phyloP scores from a whole-genome alignment of 2,113 vertebrate genomes.

The Agapornis roseicollis region DNA sequence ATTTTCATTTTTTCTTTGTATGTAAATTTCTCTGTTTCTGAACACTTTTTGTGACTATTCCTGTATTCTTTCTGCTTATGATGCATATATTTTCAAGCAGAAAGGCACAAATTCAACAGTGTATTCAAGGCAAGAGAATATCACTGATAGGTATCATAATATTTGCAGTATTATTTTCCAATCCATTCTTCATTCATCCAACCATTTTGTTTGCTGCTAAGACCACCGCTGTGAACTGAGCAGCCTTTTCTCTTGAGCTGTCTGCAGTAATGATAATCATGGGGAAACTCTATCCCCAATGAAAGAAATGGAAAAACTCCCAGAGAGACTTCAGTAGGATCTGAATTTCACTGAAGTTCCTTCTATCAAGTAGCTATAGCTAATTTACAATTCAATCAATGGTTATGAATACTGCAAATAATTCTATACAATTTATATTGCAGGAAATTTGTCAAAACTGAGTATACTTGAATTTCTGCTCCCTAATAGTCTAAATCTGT shows the following conservation, averaged over 20 bases:
- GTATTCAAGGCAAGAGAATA: not conserved
- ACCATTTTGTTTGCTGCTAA: constrained; percentile 35
- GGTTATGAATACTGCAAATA: not conserved
- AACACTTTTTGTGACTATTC: not conserved
- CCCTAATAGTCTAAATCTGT: not conserved
- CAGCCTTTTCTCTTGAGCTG: constrained; percentile 43
- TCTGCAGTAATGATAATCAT: constrained; percentile 43
- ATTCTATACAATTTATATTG: not conserved
- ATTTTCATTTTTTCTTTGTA: not conserved
- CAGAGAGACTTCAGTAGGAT: not conserved
- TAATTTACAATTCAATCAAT: constrained; percentile 19
- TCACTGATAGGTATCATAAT: constrained; percentile 20
- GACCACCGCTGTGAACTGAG: constrained; percentile 37
- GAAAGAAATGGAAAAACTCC: constrained; percentile 31
- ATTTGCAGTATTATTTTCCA: constrained; percentile 44
- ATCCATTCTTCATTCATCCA: constrained; percentile 37
- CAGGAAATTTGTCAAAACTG: constrained; percentile 21
- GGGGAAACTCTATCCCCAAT: not conserved
- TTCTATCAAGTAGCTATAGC: not conserved
- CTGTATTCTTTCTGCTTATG: not conserved
- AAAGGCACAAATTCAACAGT: not conserved
- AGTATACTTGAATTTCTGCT: not conserved
- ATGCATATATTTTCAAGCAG: not conserved
- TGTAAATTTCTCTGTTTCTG: not conserved
- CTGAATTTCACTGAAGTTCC: not conserved